phyloP scores from a whole-genome alignment of 2,797 vertebrate genomes.

The Loriculus beryllinus region DNA sequence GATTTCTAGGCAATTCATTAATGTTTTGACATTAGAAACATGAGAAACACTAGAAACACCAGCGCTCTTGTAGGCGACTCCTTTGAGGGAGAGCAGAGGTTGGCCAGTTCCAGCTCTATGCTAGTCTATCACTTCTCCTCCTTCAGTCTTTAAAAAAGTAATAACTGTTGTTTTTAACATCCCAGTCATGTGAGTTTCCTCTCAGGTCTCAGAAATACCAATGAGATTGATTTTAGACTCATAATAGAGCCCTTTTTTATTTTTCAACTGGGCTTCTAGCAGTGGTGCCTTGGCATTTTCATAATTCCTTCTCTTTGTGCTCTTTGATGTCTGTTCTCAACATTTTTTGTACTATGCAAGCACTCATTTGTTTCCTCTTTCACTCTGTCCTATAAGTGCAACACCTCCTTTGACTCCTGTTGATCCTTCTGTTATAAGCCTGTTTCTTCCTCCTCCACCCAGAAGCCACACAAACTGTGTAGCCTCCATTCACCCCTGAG shows the following conservation, averaged over 20 bases:
- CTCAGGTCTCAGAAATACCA: background rate
- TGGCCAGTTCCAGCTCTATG: background rate
- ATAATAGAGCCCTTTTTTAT: background rate
- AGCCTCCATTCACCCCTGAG: background rate
- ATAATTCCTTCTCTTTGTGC: background rate
- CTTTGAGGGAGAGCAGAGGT: background rate
- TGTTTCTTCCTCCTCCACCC: background rate
- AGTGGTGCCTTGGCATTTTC: background rate
- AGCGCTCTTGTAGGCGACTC: background rate
- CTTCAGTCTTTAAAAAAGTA: background rate
- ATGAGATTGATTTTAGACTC: background rate
- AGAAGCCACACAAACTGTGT: background rate
- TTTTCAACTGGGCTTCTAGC: background rate
- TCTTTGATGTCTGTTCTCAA: background rate
- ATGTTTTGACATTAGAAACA: background rate
- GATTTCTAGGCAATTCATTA: background rate
- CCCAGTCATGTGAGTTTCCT: background rate
- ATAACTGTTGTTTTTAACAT: background rate
- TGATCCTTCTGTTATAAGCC: background rate
- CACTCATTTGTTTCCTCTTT: background rate
- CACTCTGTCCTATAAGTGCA: background rate
- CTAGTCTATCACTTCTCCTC: background rate
- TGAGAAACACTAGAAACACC: background rate
- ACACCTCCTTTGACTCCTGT: background rate
- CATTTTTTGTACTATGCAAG: background rate